Evolutionary conservation across 2,888 invertebrate genomes (phyloP).

Genomic region (Drosophila affinis): DNA sequence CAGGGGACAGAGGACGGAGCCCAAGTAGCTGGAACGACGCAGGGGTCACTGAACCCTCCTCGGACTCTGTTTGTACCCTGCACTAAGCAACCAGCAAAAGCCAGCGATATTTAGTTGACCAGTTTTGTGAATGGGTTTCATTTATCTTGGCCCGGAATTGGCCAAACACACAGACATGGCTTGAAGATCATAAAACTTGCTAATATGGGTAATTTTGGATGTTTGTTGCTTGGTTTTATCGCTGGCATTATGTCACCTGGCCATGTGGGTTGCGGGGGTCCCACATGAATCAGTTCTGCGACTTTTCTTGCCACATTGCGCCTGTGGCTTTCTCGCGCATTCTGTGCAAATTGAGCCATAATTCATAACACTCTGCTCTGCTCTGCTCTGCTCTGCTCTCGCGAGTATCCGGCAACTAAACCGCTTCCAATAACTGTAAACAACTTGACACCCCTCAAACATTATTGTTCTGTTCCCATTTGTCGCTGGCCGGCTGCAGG

Average conservation of each 20-base stretch:
- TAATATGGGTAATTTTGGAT: constrained; percentile 38
- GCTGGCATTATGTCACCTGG: not conserved
- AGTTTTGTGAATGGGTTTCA: constrained; percentile 37
- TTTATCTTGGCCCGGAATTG: constrained; percentile 21
- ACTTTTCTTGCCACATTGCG: not conserved
- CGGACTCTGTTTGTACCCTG: constrained; percentile 7
- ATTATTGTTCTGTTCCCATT: constrained; percentile 30
- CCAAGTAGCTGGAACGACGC: constrained; percentile 49
- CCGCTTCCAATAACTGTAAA: constrained; percentile 45
- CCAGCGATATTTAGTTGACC: constrained; percentile 24
- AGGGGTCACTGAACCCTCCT: constrained; percentile 60
- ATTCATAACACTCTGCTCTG: constrained; percentile 28
- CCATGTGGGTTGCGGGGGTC: too few species aligned
- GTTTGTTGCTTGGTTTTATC: not conserved
- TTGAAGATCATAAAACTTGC: constrained; percentile 31
- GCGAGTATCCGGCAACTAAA: constrained; percentile 29
- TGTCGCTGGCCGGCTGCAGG: not conserved
- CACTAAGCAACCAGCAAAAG: constrained; percentile 31
- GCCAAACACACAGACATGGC: not conserved
- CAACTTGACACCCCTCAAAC: constrained; percentile 24
- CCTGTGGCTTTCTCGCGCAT: constrained; percentile 9
- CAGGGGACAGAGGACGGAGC: not conserved
- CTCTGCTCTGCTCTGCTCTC: not conserved
- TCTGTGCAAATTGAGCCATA: constrained; percentile 34
- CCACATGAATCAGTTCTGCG: too few species aligned